phyloP scores from a whole-genome alignment of 2,113 vertebrate genomes.

The Zingel zingel region DNA sequence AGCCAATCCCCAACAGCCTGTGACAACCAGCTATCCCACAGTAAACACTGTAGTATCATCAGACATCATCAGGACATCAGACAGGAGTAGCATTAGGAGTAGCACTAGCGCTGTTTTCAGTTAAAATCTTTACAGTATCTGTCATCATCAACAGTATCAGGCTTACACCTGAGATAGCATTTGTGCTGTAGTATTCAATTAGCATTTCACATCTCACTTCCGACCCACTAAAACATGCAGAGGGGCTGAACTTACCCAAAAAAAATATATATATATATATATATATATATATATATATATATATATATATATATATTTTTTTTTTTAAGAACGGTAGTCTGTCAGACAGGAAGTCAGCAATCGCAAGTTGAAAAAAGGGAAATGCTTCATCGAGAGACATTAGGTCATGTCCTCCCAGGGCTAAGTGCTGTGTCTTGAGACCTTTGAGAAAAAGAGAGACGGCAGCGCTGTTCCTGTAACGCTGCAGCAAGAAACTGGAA shows the following conservation, averaged over 20 bases:
- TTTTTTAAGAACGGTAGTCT: constrained; percentile 22
- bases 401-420: constrained; percentile 43
- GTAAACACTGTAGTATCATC: constrained; percentile 16
- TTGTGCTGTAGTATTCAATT: neutral
- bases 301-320: too few species aligned
- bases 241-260: constrained; percentile 13
- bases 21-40: constrained; percentile 16
- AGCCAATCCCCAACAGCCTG: constrained; percentile 6
- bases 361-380: constrained; percentile 33
- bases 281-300: too few species aligned
- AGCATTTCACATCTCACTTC: constrained; percentile 36
- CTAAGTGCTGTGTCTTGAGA: constrained; percentile 28
- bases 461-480: constrained; percentile 37
- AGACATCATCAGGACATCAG: neutral
- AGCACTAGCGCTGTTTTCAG: neutral
- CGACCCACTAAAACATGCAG: constrained; percentile 39
- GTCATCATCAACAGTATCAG: too few species aligned
- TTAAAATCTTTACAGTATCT: constrained; percentile 35
- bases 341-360: constrained; percentile 58
- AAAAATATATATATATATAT: too few species aligned
- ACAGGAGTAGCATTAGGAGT: neutral
- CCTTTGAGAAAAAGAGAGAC: constrained; percentile 37
- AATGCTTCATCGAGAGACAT: constrained; percentile 42
- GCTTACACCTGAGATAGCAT: constrained; percentile 18
- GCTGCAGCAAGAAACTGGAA: constrained; percentile 43